Base-by-base conservation (phyloP, 2,888 invertebrate genomes). In the Drosophila anceps region DNA sequence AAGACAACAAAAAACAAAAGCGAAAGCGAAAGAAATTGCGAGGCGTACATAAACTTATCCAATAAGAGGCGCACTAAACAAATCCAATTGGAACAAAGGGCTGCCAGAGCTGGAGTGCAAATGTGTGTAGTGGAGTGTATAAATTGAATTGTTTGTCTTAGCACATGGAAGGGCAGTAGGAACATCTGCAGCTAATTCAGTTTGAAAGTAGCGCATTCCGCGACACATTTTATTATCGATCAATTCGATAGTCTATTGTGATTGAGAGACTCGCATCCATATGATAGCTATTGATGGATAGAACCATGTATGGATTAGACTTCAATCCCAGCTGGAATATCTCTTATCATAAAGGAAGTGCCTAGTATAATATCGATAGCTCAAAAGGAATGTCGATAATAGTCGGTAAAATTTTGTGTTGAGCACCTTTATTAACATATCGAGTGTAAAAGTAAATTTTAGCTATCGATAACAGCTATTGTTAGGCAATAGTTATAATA, bases 41-140 rank as follows among this genome's bases (percentile, higher is more conserved):
- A 75, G 55, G 33, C 78, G 55, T 58, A 73, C 86, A 82, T 84
- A 81, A 84, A 79, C 76, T 86, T 89, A 80, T 84, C 90, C 84
- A 84, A 89, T 89, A 88, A 87, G 90, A 84, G 72, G 13, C 59
- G 51, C 58, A 55, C 20, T 3, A 5, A 60, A 24, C 24, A 43
- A 67, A 46, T 33, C 81, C 82, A 84, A 74, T 86, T 82, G 83
- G 67, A 57, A 66, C 35, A 20, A 50, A 31, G 50, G 31, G 33
- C 13, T 50, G 50, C 50, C 31, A 33, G 48, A 15, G 13, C 29
- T 37, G 20, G 8, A 10, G 33, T 29, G 43, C 31, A 18, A 8
- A 8, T 9, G 41, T 13, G 31, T 12, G 46, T 35, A 41, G 29
- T 27, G 12, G 15, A 20, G 53, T 20, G 57, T 18, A 7, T 68